A percentile compares a stretch with the other conserved stretches of the same genome.
Evolutionary conservation across 2,888 invertebrate species (phyloP).

Genomic region (Acanthoscelides obtectus): DNA sequence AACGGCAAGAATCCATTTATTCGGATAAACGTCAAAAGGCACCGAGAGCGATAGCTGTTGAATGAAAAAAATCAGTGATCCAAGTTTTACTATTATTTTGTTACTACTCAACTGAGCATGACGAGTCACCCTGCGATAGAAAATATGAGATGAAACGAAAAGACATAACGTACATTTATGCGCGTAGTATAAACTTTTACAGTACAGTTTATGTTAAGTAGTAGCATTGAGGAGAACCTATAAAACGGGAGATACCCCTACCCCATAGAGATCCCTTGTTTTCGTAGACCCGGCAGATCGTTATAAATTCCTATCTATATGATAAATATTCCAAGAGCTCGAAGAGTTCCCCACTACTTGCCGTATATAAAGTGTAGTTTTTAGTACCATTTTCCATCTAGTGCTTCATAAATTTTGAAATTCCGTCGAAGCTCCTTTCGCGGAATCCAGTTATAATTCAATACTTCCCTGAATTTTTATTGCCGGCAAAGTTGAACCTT

Average conservation of each 20-base stretch:
- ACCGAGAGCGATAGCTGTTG: no score
- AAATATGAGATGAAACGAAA: no score
- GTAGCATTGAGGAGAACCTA: background rate
- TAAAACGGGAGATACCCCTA: background rate
- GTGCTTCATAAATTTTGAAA: background rate
- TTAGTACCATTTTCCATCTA: background rate
- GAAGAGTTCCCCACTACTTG: background rate
- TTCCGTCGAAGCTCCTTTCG: background rate
- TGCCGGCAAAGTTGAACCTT: background rate
- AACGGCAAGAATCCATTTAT: no score
- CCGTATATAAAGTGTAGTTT: background rate
- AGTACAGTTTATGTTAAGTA: background rate
- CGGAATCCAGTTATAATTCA: background rate
- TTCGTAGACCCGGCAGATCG: background rate
- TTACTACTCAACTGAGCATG: no score
- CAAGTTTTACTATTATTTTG: no score
- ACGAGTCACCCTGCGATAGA: no score
- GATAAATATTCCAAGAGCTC: background rate
- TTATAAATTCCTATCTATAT: background rate
- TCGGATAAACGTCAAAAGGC: no score
- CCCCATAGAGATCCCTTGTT: background rate
- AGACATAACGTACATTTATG: background rate
- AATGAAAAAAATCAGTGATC: no score
- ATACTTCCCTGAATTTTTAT: background rate
- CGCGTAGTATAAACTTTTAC: background rate